Percentiles rank a stretch among this genome's conserved stretches.
These are phyloP conservation scores for Aspidoscelis tigris DNA, from an alignment of 2,113 vertebrate species.

Conservation along the genomic window DNA sequence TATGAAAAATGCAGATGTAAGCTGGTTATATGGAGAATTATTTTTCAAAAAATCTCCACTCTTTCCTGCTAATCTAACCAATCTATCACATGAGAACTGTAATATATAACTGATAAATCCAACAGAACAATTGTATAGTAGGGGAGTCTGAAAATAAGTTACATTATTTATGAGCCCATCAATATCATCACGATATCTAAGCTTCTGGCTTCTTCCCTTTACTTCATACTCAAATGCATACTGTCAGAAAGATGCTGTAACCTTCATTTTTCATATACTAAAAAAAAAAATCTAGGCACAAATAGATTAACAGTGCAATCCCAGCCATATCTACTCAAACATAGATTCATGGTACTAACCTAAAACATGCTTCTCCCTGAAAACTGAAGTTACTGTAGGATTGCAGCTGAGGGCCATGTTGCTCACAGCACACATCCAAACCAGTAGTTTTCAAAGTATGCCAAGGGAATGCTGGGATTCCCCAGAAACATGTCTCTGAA, in stretches of 20 bases:
- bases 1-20: conserved; percentile 4
- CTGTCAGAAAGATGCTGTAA: neutral
- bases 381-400: too few species aligned
- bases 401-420: neutral
- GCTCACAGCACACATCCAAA: neutral
- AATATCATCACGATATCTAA: conserved; percentile 1
- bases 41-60: neutral
- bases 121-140: neutral
- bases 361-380: too few species aligned
- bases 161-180: neutral
- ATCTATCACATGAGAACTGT: neutral
- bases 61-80: neutral
- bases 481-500: neutral
- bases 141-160: neutral
- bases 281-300: conserved; percentile 4
- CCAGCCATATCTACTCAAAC: too few species aligned
- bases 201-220: neutral
- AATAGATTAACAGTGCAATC: neutral
- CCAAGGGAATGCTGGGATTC: neutral
- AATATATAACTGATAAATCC: neutral
- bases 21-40: neutral
- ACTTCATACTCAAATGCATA: neutral
- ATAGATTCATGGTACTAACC: too few species aligned
- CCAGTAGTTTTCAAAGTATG: neutral
- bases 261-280: neutral